Base-by-base conservation (phyloP, 2,113 vertebrate species). In the Fregata magnificens region DNA sequence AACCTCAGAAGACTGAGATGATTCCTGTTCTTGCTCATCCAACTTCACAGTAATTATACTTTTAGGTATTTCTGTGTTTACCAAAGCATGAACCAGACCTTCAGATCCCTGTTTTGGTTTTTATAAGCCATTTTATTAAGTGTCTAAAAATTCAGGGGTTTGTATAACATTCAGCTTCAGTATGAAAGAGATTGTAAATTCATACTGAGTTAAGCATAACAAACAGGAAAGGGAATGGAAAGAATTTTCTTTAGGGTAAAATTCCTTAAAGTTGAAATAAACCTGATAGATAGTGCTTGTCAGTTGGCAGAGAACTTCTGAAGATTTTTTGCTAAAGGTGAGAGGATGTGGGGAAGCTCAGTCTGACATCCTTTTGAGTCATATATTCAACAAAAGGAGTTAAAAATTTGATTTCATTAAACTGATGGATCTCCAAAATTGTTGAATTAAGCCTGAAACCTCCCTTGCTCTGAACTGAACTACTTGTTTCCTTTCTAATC, bases 181-280 rank as follows among this genome's bases (percentile, higher is more conserved):
- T 80, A 69, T 85, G 73, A 85, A 89, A 72, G 38, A 73, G 20
- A 2, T 72, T 85, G 45, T 86, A 94, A 90, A 66, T 83, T 16
- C 12, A 2, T 77, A 62, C 18, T 62, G 71, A 83, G 67, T 85
- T 93, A 77, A 95, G 67, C 62, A 81, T 83, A 95, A 73, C 92
- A 96, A 96, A 95, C 66, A 92, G 93, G 50, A 94, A 85, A 92
- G 53, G 67, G 85, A 90, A 93, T 55, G 67, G 95, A 92, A 93
- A 71, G 85, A 94, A 94, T 95, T 95, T 97, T 71, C 74, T 96
- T 92, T 70, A 92, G 82, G 95, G 88, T 95, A 73, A 93, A 90
- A 91, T 93, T 84, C 82, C 47, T 95, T 91, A 2, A 84, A 86
- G 72, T 53, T 91, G 47, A 95, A 84, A 81, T 89, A 95, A 65